Evolutionary conservation across 2,797 vertebrate species (phyloP), one percentile per base, ranked within the genome.

Genomic region (Melanotaenia trifasciata): DNA sequence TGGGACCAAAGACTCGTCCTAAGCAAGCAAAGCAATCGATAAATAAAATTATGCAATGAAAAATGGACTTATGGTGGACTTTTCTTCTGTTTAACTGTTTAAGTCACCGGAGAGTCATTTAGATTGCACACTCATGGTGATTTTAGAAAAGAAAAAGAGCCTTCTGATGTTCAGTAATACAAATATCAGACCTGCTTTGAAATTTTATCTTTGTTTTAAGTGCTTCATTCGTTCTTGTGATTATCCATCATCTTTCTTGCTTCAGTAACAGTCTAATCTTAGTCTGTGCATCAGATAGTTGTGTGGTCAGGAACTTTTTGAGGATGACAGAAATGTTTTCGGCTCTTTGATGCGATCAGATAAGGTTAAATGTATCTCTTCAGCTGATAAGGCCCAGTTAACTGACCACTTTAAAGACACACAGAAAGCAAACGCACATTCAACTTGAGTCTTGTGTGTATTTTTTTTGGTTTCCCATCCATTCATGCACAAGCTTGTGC

Each of bases 251-350:
- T n/a, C 26, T 30, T 36, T 64, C 35, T 32, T 50, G 63, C 71
- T 72, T 64, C 53, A 38, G 54, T 47, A 22, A 61, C 36, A 16
- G 59, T 72, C 80, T 86, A 88, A 86, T 81, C 59, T 84, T 81
- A 79, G 81, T 65, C 13, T 6, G 58, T 10, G 66, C 66, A 78
- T 40, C 69, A 73, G 71, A 89, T 79, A 59, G 45, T 72, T 84
- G 5, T 30, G 66, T 74, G 79, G 79, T 88, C 86, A 78, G 70
- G 40, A 57, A 67, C 69, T 43, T 61, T 60, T 70, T 60, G 26
- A 14, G 54, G 54, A 20, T 51, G 61, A 77, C 64, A 70, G 51
- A 84, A 75, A 82, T 77, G 74, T 69, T 78, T 68, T 78, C 6
- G 1, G 61, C 69, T 61, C 80, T 83, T 62, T 68, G 62, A 88